Evolutionary conservation across 2,113 vertebrate genomes (phyloP), one percentile per base, ranked within the genome.

Genomic region (Anolis sagrei): DNA sequence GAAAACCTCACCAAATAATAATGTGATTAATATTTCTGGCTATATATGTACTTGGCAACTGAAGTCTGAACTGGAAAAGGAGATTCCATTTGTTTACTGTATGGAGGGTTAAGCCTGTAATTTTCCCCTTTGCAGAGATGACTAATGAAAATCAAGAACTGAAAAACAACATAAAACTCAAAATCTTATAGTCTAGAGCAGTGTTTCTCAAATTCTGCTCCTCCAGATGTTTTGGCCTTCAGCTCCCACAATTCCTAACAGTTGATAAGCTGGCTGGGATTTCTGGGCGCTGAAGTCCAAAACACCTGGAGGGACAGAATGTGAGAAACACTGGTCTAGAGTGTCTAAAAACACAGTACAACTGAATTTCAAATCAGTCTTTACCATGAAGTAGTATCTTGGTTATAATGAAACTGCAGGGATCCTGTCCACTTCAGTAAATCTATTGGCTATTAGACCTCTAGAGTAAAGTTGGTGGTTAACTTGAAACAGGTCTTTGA

Each of bases 391-490:
- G 72, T 19, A 18, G 14, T 68, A 76, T 36, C 61, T 51, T 62
- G 27, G 44, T 34, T 51, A 51, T 84, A 68, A 84, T 76, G 34
- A 64, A 84, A 51, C 61, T 66, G 82, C 19, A 76, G 6, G 29
- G 62, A 76, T 29, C 51, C 39, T 76, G 44, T 21, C 61, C 54
- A 66, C 73, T 66, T 84, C 73, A 32, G 29, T 34, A 76, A 48
- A 66, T 76, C 54, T 64, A 64, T 7, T 84, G 72, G 58, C 58
- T 76, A 64, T 76, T 66, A 76, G 36, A 66, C 54, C 73, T 84
- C 66, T 84, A 64, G 13, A 13, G 29, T 64, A 84, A 76, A 84
- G 61, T 69, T 84, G 39, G 76, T 64, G 72, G 76, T 84, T 32
- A 76, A 62, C 9, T 54, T 32, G n/a, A 77, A 77, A 19, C 19